A percentile compares a stretch with the other conserved stretches of the same genome.
These are phyloP conservation scores for Poecilia wingei DNA, from an alignment of 2,797 vertebrate genomes.

Conservation along the genomic window DNA sequence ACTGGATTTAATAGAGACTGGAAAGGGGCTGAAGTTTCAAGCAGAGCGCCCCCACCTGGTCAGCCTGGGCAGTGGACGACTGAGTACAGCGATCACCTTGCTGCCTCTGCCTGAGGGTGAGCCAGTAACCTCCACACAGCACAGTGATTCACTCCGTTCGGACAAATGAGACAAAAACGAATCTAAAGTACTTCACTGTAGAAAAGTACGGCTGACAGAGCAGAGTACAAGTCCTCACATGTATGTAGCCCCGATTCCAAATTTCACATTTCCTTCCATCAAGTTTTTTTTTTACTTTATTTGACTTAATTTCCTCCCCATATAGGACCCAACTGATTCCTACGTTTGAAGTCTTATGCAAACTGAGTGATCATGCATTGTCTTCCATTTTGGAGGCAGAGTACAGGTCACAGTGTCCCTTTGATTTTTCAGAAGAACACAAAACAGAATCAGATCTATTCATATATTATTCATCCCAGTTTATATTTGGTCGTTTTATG, in stretches of 20 bases:
- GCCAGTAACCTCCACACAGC: slow-evolving; percentile 17
- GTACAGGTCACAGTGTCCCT: background rate
- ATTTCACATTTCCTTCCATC: background rate
- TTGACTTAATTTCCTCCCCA: background rate
- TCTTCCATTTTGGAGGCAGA: background rate
- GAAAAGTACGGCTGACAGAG: background rate
- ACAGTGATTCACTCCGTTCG: background rate
- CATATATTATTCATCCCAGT: background rate
- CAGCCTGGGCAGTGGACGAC: slow-evolving; percentile 93
- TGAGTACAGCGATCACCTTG: slow-evolving; percentile 93
- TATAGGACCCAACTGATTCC: background rate
- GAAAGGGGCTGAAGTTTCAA: slow-evolving; percentile 92
- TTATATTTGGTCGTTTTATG: background rate
- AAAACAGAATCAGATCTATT: background rate
- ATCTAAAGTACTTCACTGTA: background rate
- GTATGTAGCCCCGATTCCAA: background rate
- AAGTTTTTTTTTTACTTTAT: background rate
- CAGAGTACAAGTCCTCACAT: background rate
- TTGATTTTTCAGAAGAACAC: background rate
- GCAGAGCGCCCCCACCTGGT: slow-evolving; percentile 95
- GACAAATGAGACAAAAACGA: background rate
- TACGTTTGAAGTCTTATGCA: background rate
- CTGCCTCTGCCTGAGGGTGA: slow-evolving; percentile 94
- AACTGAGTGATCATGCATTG: background rate
- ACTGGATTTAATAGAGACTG: slow-evolving; percentile 89